Evolutionary conservation across 2,888 invertebrate genomes (phyloP).

Genomic region (Dicranocentrus wangi): DNA sequence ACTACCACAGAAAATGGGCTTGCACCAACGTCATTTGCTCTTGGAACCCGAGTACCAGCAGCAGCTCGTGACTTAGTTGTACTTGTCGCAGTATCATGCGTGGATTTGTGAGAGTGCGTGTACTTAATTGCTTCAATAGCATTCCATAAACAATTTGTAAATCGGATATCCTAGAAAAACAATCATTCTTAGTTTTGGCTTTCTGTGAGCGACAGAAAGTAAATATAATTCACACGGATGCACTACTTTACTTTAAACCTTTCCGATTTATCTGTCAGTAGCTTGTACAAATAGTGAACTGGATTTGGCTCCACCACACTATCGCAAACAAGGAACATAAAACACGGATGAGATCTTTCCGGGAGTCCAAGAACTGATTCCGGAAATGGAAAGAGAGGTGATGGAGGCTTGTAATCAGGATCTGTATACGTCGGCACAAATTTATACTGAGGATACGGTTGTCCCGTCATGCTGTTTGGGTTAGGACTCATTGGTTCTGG

Average conservation of each 20-base stretch:
- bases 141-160: conserved; percentile 72
- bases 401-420: conserved; percentile 66
- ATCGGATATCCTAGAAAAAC: conserved; percentile 69
- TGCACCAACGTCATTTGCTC: conserved; percentile 42
- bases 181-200: no score
- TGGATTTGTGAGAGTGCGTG: background rate
- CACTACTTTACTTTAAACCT: conserved; percentile 67
- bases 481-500: conserved; percentile 19
- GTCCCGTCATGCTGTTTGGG: conserved; percentile 33
- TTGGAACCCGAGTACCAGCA: conserved; percentile 22
- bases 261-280: conserved; percentile 67
- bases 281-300: conserved; percentile 64
- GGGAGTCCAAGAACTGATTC: conserved; percentile 70
- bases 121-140: conserved; percentile 54
- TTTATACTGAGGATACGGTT: conserved; percentile 47
- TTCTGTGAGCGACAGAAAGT: no score
- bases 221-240: no score
- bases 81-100: background rate
- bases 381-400: conserved; percentile 68
- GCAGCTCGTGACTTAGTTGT: conserved; percentile 3
- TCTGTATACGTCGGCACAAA: conserved; percentile 67
- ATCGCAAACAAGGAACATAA: conserved; percentile 67
- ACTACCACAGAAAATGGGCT: conserved; percentile 58
- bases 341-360: conserved; percentile 70
- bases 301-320: conserved; percentile 55